Evolutionary conservation across 2,888 invertebrate species (phyloP).

Genomic region (Drosophila pseudotakahashii): DNA sequence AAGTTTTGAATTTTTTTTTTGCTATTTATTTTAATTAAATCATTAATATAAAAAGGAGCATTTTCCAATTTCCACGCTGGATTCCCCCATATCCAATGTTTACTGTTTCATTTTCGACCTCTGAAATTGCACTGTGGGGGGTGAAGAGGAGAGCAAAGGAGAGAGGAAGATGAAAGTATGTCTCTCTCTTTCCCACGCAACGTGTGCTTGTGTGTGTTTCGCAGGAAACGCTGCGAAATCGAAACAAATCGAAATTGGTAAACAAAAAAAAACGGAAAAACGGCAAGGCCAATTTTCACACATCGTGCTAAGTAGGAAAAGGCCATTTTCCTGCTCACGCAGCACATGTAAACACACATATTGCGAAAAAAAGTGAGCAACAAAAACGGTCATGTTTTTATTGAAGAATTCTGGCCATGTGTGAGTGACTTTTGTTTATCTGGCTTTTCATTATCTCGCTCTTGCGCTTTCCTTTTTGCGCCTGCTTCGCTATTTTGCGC

Average conservation of each 20-base stretch:
- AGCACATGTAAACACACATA: slow-evolving; percentile 71
- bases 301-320: slow-evolving; percentile 56
- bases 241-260: slow-evolving; percentile 10
- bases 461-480: slow-evolving; percentile 28
- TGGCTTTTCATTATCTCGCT: slow-evolving; percentile 64
- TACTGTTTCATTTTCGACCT: slow-evolving; percentile 36
- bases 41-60: not conserved
- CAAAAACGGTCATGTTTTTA: slow-evolving; percentile 45
- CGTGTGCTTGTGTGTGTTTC: slow-evolving; percentile 44
- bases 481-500: slow-evolving; percentile 60
- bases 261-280: slow-evolving; percentile 41
- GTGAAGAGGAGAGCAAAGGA: slow-evolving; percentile 38
- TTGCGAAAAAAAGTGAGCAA: slow-evolving; percentile 47
- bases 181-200: not conserved
- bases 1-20: no score
- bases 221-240: slow-evolving; percentile 57
- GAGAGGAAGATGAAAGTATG: slow-evolving; percentile 5
- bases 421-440: slow-evolving; percentile 65
- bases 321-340: slow-evolving; percentile 61
- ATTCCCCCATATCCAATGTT: slow-evolving; percentile 16
- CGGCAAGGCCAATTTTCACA: slow-evolving; percentile 71
- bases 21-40: no score
- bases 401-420: slow-evolving; percentile 48
- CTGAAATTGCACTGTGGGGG: slow-evolving; percentile 66
- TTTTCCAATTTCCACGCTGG: slow-evolving; percentile 3